Conservation (phyloP, 2,113 vertebrate genomes). For the Balaeniceps rex region DNA sequence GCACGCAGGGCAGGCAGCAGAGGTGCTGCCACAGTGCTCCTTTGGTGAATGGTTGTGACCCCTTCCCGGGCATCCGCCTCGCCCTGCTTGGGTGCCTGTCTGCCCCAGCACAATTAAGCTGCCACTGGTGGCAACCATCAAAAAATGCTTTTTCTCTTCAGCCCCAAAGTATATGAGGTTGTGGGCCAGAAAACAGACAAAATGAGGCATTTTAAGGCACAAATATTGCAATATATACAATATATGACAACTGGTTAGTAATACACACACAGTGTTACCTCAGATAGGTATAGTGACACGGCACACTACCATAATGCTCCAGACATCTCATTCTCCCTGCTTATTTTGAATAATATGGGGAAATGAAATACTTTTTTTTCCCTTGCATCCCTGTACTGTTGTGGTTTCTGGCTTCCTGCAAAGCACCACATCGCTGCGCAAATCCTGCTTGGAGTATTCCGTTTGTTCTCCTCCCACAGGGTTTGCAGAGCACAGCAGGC, state of each 20-base stretch:
- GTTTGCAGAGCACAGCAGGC: background rate
- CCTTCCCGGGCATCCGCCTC: background rate
- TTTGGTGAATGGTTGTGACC: background rate
- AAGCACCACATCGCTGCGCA: background rate
- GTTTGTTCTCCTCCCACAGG: rapidly evolving
- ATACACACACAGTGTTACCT: background rate
- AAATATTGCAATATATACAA: background rate
- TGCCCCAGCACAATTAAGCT: background rate
- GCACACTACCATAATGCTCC: rapidly evolving
- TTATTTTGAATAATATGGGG: background rate
- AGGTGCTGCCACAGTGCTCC: background rate
- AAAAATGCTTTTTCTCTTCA: background rate
- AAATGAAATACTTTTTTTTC: background rate
- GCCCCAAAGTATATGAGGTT: background rate
- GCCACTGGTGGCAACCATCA: background rate
- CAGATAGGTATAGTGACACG: background rate
- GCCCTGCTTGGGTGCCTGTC: background rate
- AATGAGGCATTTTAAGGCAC: background rate
- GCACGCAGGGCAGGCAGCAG: background rate
- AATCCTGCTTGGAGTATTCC: background rate
- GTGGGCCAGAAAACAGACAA: background rate
- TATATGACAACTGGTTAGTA: background rate
- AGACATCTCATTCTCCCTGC: background rate
- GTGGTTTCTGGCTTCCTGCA: background rate
- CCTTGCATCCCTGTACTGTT: background rate